Percentiles rank a stretch among this genome's conserved stretches.
phyloP scores from a whole-genome alignment of 1,140 invertebrate genomes.

The Drosophila pseudoananassae region DNA sequence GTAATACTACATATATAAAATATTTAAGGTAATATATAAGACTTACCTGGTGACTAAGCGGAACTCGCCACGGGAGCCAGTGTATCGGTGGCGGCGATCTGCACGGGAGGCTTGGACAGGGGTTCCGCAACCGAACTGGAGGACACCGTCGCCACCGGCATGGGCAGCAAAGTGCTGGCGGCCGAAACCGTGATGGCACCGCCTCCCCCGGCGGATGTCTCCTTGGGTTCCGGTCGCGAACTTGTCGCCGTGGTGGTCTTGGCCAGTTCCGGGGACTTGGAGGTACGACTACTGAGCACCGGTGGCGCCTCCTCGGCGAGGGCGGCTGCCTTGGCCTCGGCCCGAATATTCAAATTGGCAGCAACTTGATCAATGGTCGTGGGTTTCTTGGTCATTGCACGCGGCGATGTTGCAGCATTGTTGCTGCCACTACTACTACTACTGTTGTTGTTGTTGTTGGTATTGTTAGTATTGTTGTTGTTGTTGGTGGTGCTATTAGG shows the following conservation, averaged over 20 bases:
- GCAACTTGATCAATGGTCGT: slow-evolving; percentile 81
- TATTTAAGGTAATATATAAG: background rate
- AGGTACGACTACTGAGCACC: slow-evolving; percentile 13
- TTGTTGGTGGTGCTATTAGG: slow-evolving; percentile 20
- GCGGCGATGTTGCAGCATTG: slow-evolving; percentile 57
- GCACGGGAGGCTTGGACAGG: slow-evolving; percentile 66
- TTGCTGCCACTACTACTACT: slow-evolving; percentile 15
- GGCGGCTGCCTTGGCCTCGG: slow-evolving; percentile 76
- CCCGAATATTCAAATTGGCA: slow-evolving; percentile 80
- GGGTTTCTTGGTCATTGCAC: slow-evolving; percentile 60
- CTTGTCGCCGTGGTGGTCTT: slow-evolving; percentile 34
- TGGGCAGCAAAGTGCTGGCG: slow-evolving; percentile 44
- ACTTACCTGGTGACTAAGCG: slow-evolving; percentile 80
- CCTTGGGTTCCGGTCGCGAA: slow-evolving; percentile 17
- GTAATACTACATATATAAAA: background rate
- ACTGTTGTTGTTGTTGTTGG: slow-evolving; percentile 21
- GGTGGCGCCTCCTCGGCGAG: slow-evolving; percentile 63
- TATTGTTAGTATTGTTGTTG: background rate
- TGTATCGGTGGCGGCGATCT: slow-evolving; percentile 70
- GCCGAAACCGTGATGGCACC: slow-evolving; percentile 28
- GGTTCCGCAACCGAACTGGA: slow-evolving; percentile 13
- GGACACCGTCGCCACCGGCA: slow-evolving; percentile 3
- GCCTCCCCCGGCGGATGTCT: slow-evolving; percentile 14
- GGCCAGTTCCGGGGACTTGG: slow-evolving; percentile 53
- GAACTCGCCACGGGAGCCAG: slow-evolving; percentile 74